Conservation (phyloP, 2,888 invertebrate species). For the Sialis lutaria region DNA sequence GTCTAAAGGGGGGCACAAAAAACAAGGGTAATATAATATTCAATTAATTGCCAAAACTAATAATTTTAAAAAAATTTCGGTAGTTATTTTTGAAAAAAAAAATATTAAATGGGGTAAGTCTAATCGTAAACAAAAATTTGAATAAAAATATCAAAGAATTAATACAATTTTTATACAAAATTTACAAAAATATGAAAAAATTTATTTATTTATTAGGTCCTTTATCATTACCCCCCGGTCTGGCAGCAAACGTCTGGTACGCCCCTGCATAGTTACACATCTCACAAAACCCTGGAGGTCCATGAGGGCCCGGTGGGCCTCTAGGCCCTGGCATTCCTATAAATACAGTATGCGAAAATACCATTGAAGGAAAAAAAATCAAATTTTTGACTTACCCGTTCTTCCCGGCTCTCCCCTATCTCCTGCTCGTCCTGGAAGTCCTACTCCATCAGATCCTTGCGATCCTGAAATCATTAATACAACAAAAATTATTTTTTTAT, state of each 20-base stretch:
- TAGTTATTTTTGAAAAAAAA: too few relatives aligned
- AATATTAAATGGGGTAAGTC: too few relatives aligned
- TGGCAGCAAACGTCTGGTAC: slow-evolving; percentile 28
- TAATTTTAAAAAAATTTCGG: too few relatives aligned
- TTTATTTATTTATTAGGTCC: slow-evolving; percentile 25
- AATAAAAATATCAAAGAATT: too few relatives aligned
- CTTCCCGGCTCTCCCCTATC: slow-evolving; percentile 58
- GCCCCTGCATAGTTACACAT: slow-evolving; percentile 40
- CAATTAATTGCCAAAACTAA: too few relatives aligned
- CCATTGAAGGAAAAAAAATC: background rate
- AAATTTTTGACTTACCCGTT: slow-evolving; percentile 32
- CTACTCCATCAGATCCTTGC: slow-evolving; percentile 47
- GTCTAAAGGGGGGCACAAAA: too few relatives aligned
- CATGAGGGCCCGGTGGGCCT: slow-evolving; percentile 46
- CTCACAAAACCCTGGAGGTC: slow-evolving; percentile 45
- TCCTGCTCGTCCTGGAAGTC: slow-evolving; percentile 52
- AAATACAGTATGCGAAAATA: background rate
- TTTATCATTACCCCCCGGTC: slow-evolving; percentile 35
- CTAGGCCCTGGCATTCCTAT: slow-evolving; percentile 23
- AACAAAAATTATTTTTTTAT: too few relatives aligned
- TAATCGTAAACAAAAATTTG: too few relatives aligned
- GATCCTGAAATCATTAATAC: slow-evolving; percentile 28
- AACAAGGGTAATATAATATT: too few relatives aligned
- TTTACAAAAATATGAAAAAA: too few relatives aligned
- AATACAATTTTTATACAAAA: too few relatives aligned